Evolutionary conservation across 2,888 invertebrate species (phyloP), one percentile per base, ranked within the genome.

Genomic region (Asteroscopus sphinx): DNA sequence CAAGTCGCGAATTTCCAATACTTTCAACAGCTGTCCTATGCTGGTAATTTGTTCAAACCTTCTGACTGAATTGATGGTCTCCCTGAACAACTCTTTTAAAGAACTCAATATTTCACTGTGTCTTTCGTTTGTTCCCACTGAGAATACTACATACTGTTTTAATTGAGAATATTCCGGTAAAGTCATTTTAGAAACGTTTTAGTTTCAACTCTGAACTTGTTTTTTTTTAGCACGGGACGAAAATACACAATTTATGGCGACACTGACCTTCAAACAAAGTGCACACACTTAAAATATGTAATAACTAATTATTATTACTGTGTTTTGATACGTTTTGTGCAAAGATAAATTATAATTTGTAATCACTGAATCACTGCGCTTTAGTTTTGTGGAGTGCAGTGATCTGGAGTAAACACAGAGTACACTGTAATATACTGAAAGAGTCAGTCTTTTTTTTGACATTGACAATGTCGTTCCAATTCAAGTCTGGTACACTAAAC

Each of bases 61-160:
- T 68, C 93, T 83, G 1, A 85, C 78, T 1, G 93, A 94, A 68
- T 93, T 92, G 40, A 94, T 92, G 12, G 81, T 84, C 25, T 84
- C 83, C 67, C 71, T 83, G 59, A 87, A 93, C 28, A 86, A 64
- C 33, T 86, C 86, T 77, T 93, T 94, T 51, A 93, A 56, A 12
- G 73, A 76, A 52, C 76, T 76, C 32, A 93, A 53, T 57, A 90
- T 66, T 56, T 83, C 73, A 48, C 67, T 77, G 55, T 90, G 85
- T 55, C 72, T 82, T 17, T 89, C 87, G 71, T 77, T 84, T 55
- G 72, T 74, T 26, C 81, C 85, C 15, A 88, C 80, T 59, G 76
- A 72, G n/a, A 77, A 59, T 3, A 87, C 69, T 36, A 92, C 79
- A 53, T 86, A 77, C 37, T 89, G 60, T 72, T 88, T 90, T 3